Evolutionary conservation across 1,140 invertebrate genomes (phyloP).

Genomic region (Subanguina moxae): DNA sequence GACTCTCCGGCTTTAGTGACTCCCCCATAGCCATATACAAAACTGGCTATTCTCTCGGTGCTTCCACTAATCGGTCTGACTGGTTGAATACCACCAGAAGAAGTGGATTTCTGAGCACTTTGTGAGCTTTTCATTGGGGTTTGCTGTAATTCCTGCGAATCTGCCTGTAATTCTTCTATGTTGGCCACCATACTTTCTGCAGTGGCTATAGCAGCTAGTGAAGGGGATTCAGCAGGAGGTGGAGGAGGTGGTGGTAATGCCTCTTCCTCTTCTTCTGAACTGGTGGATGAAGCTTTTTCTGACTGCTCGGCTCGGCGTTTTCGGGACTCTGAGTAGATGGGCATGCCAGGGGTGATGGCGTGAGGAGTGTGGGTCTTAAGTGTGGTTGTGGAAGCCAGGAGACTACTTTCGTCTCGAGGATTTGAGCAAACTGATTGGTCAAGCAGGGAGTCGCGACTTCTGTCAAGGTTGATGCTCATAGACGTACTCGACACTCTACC

Average conservation of each 20-base stretch:
- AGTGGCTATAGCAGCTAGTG: background rate
- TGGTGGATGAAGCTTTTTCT: constrained; percentile 1
- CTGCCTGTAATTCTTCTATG: background rate
- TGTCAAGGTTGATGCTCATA: constrained; percentile 52
- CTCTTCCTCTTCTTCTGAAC: constrained; percentile 15
- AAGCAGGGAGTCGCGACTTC: constrained; percentile 44
- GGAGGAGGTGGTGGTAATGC: constrained; percentile 15
- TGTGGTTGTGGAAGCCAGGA: background rate
- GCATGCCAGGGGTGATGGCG: background rate
- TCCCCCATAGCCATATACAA: constrained; percentile 9
- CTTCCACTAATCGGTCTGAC: constrained; percentile 2
- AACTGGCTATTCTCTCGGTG: constrained; percentile 10
- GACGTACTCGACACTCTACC: constrained; percentile 31
- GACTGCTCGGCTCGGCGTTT: constrained; percentile 4
- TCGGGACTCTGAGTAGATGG: background rate
- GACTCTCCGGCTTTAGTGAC: background rate
- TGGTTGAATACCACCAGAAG: background rate
- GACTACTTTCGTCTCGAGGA: constrained; percentile 40
- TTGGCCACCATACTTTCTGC: constrained; percentile 2
- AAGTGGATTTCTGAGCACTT: background rate
- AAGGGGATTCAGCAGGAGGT: background rate
- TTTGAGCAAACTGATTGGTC: constrained; percentile 56
- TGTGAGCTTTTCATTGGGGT: constrained; percentile 1
- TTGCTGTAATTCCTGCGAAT: constrained; percentile 2
- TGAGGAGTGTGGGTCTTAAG: background rate